These are phyloP conservation scores for Phrynosoma blainvillii DNA, from an alignment of 2,113 vertebrate genomes.

Conservation along the genomic window DNA sequence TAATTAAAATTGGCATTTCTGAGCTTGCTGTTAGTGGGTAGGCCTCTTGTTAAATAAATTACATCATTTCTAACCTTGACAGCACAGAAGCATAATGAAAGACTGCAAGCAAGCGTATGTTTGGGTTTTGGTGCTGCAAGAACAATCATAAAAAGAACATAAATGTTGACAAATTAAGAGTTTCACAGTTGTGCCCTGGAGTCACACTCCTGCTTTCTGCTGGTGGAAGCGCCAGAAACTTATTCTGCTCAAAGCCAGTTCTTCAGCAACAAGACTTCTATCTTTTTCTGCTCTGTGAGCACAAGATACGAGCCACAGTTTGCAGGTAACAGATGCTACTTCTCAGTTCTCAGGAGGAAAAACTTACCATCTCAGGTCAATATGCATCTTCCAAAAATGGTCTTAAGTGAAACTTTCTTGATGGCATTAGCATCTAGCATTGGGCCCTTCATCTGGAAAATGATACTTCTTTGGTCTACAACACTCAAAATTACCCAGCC, in stretches of 20 bases:
- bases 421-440: neutral
- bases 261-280: neutral
- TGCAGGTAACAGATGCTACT: neutral
- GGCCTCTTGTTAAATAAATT: constrained; percentile 28
- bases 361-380: neutral
- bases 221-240: neutral
- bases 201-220: rapidly evolving
- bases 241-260: neutral
- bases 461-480: too few relatives aligned
- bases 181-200: constrained; percentile 11
- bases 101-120: neutral
- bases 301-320: neutral
- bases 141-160: constrained; percentile 46
- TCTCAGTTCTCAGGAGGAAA: neutral
- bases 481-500: too few relatives aligned
- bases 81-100: neutral
- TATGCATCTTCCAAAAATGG: neutral
- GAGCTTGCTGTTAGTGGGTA: constrained; percentile 40
- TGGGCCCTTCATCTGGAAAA: neutral
- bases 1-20: constrained; percentile 52
- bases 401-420: neutral
- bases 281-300: neutral
- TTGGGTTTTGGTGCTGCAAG: constrained; percentile 47
- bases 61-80: neutral
- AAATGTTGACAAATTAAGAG: constrained; percentile 47